A percentile compares a stretch with the other conserved stretches of the same genome.
These are phyloP conservation scores for Aplochiton taeniatus DNA, from an alignment of 2,797 vertebrate genomes.

Conservation along the genomic window DNA sequence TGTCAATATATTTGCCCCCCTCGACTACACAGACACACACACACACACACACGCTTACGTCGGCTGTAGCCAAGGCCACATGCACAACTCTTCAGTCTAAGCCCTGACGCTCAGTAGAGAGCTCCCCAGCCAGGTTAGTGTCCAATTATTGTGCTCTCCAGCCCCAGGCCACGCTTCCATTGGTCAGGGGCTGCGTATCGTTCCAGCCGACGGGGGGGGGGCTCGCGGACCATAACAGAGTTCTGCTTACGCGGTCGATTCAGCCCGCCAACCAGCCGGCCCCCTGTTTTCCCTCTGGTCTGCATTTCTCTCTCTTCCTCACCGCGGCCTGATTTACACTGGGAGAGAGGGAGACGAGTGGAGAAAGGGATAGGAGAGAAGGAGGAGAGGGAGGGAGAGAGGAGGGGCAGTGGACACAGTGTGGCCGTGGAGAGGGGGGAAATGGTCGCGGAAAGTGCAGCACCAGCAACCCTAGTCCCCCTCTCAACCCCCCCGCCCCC, in stretches of 20 bases:
- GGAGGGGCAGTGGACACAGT: constrained; percentile 36
- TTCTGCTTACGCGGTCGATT: constrained; percentile 62
- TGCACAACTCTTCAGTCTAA: constrained; percentile 1
- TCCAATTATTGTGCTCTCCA: constrained; percentile 34
- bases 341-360: constrained; percentile 29
- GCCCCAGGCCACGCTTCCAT: constrained; percentile 32
- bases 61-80: constrained; percentile 24
- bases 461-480: no score
- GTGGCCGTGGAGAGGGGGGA: not conserved
- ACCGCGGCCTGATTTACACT: constrained; percentile 53
- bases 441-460: no score
- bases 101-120: constrained; percentile 16
- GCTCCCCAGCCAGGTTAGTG: constrained; percentile 25
- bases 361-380: constrained; percentile 14
- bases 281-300: constrained; percentile 55
- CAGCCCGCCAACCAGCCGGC: not conserved
- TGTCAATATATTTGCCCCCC: no score
- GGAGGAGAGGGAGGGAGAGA: constrained; percentile 12
- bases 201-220: constrained; percentile 40
- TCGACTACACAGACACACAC: not conserved
- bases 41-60: not conserved
- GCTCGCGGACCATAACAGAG: constrained; percentile 28
- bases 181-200: constrained; percentile 29
- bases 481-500: no score
- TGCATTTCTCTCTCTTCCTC: constrained; percentile 63